Conservation (phyloP, 37 sponge, comb jelly and placozoan genomes). For the Chondrosia reniformis region DNA sequence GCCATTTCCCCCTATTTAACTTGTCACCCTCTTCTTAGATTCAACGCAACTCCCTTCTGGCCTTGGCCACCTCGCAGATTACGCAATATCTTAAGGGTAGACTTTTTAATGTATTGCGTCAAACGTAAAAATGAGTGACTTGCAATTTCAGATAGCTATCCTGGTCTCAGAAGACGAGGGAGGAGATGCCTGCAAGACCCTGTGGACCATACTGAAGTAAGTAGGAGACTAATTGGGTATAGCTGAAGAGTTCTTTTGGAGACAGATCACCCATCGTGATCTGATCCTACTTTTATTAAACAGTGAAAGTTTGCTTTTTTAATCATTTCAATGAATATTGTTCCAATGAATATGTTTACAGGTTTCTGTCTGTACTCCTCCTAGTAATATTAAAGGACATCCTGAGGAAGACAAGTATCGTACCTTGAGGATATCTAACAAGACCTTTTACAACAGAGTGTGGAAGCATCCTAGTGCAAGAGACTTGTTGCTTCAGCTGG, state of each 20-base stretch:
- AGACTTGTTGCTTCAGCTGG: background rate
- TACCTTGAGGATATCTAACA: background rate
- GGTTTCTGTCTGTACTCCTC: too few species aligned
- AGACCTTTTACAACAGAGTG: background rate
- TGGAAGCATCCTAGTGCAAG: background rate
- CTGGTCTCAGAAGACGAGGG: background rate
- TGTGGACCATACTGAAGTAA: conserved; percentile 9
- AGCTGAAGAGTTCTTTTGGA: too few species aligned
- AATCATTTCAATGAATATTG: too few species aligned
- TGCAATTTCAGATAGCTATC: background rate
- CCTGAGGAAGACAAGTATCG: conserved; percentile 13
- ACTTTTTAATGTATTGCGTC: background rate
- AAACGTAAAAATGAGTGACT: background rate
- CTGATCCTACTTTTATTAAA: background rate
- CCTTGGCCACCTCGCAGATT: too few species aligned
- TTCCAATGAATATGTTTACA: too few species aligned
- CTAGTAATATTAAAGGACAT: conserved; percentile 3
- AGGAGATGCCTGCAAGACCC: background rate
- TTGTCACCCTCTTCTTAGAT: background rate
- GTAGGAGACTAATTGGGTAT: background rate
- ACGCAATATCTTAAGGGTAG: background rate
- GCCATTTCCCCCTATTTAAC: background rate
- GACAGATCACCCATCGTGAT: too few species aligned
- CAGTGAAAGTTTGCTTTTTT: background rate
- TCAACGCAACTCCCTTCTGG: background rate